Base-by-base conservation (phyloP, 2,113 vertebrate genomes). In the Cygnus atratus region DNA sequence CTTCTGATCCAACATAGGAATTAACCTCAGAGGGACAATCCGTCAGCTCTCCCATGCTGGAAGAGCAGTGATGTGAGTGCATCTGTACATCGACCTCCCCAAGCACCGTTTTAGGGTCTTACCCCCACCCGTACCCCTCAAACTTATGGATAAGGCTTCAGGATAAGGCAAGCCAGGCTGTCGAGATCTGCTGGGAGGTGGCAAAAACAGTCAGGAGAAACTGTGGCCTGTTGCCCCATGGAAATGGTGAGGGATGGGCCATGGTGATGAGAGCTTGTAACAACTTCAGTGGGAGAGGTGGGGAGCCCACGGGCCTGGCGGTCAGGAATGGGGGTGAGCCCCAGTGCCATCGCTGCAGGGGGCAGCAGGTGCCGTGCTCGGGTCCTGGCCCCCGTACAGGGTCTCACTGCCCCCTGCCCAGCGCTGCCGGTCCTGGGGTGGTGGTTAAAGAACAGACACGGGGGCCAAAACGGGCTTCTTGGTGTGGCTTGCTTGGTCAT, bases 11-110 rank as follows among this genome's bases (percentile, higher is more conserved):
- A 25, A 6, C 2, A n/a, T 24, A 33, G 24, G 65, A 72, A 13
- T 2, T 59, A 26, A 20, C 70, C 43, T 81, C 21, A 10, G 46
- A 63, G 48, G 13, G 52, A 19, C 6, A 6, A 19, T 17, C n/a
- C 46, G 35, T n/a, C 33, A 46, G 13, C 20, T 4, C 28, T 44
- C 13, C 28, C 1, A 9, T 63, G 28, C 63, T 71, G 71, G 8
- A 39, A 13, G 28, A 26, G 8, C 1, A 0, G 6, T 14, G 18
- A 7, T 11, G 54, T 21, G 71, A 18, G n/a, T 15, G 10, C 9
- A 2, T 3, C 44, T 24, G 39, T 9, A 3, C 35, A 54, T 54
- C 52, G 25, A 24, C 18, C 19, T 59, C 61, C 48, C 18, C 41
- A 0, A 4, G 29, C 16, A 2, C 25, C 20, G 8, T 5, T 6